Evolutionary conservation across 2,888 invertebrate genomes (phyloP), one percentile per base, ranked within the genome.

Genomic region (Melipona beecheii): DNA sequence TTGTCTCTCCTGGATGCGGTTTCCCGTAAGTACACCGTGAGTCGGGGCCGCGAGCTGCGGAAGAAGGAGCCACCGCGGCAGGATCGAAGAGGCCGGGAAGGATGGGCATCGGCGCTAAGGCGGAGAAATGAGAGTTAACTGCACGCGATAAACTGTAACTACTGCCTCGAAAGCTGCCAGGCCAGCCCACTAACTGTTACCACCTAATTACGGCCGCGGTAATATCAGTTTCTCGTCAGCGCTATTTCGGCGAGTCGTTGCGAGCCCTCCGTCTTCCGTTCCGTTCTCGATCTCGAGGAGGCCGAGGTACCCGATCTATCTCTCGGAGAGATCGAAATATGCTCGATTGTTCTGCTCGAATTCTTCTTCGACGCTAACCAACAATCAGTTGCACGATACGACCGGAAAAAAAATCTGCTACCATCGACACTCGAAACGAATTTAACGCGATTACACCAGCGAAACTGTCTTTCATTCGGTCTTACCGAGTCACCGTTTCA

Each of bases 1-100:
- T 91, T 91, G 87, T 84, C 86, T 82, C 87, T 86, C 81, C 85
- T 86, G 76, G 89, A 89, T 91, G 89, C 79, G 89, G 91, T 92
- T 92, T 88, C 88, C 88, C 81, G 80, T 84, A 75, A 87, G 83
- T 84, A 83, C 82, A 73, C 88, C 78, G 66, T 84, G 85, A 86
- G 81, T 84, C 73, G 19, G 73, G 72, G 81, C 72, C 78, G 83
- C 73, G 58, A 82, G 66, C 79, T 76, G 81, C 36, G 73, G 75
- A 81, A 84, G 75, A 86, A 85, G 78, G 65, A 77, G 66, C 76
- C 68, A 69, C 75, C 65, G 77, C 70, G 62, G 66, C 11, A 49
- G 68, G 70, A 52, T 24, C 21, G 60, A 79, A 62, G 78, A 52
- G 65, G 49, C 13, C 13, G 58, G 24, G 65, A 65, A 71, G 78